phyloP scores from a whole-genome alignment of 1,140 invertebrate genomes.

The Meloidogyne chitwoodi region DNA sequence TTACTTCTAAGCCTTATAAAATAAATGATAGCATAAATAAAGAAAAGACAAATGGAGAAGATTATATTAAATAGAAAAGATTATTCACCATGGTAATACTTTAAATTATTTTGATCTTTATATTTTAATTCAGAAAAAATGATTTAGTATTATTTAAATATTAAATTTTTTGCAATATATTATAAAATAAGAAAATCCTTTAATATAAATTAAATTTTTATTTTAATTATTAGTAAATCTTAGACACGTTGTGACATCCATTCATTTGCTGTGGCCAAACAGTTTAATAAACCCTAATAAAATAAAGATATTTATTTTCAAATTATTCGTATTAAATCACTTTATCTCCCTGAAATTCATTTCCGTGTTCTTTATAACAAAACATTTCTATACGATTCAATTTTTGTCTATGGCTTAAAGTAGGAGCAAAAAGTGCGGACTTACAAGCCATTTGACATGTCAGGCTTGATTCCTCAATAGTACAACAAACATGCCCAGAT shows the following conservation, averaged over 20 bases:
- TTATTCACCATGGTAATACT: constrained; percentile 4
- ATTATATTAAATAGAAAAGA: background rate
- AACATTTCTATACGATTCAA: constrained; percentile 23
- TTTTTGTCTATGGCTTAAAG: constrained; percentile 21
- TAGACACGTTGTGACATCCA: background rate
- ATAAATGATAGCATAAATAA: background rate
- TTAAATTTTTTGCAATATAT: background rate
- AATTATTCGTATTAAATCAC: background rate
- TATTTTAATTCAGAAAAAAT: background rate
- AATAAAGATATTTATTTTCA: background rate
- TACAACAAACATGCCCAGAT: constrained; percentile 23
- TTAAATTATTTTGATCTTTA: background rate
- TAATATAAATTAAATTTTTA: background rate
- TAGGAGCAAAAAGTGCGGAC: constrained; percentile 22
- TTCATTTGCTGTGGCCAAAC: background rate
- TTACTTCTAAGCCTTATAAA: background rate
- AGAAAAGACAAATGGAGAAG: background rate
- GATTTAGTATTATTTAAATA: background rate
- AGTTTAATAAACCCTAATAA: constrained; percentile 12
- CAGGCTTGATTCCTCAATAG: constrained; percentile 1
- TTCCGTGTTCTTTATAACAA: constrained; percentile 11
- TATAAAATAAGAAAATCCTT: too few relatives aligned
- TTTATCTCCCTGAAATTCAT: constrained; percentile 17
- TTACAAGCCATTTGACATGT: constrained; percentile 22
- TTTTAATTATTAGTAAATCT: background rate